Percentiles rank a stretch among this genome's conserved stretches.
Evolutionary conservation across 2,113 vertebrate species (phyloP).

Genomic region (Butastur rufipennis): DNA sequence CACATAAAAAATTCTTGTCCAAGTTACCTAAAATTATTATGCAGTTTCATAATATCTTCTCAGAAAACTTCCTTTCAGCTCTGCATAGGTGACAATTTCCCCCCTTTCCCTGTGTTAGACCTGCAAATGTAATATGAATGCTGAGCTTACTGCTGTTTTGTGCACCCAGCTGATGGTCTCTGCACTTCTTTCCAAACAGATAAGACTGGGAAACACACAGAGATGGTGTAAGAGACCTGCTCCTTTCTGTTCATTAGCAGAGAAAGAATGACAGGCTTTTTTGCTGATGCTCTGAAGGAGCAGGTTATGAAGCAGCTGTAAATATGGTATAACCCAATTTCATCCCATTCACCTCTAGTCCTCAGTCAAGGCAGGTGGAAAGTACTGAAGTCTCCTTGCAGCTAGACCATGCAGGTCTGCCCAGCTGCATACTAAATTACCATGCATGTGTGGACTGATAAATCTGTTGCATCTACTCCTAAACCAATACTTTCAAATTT

Average conservation of each 20-base stretch:
- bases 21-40: neutral
- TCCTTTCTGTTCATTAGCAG: neutral
- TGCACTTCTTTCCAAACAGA: neutral
- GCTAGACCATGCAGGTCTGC: neutral
- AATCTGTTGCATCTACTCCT: neutral
- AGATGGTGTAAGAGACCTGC: neutral
- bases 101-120: neutral
- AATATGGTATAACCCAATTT: neutral
- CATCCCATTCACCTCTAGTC: neutral
- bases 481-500: neutral
- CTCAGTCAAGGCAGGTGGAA: neutral
- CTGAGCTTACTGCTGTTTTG: neutral
- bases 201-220: neutral
- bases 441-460: rapidly evolving
- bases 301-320: neutral
- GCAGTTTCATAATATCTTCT: neutral
- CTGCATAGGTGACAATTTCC: neutral
- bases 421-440: neutral
- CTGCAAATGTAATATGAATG: neutral
- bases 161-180: neutral
- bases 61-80: neutral
- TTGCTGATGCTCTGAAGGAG: neutral
- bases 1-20: neutral
- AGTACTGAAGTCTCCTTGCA: neutral
- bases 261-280: neutral